phyloP scores from a whole-genome alignment of 2,113 vertebrate genomes.

The Bostrychus sinensis region DNA sequence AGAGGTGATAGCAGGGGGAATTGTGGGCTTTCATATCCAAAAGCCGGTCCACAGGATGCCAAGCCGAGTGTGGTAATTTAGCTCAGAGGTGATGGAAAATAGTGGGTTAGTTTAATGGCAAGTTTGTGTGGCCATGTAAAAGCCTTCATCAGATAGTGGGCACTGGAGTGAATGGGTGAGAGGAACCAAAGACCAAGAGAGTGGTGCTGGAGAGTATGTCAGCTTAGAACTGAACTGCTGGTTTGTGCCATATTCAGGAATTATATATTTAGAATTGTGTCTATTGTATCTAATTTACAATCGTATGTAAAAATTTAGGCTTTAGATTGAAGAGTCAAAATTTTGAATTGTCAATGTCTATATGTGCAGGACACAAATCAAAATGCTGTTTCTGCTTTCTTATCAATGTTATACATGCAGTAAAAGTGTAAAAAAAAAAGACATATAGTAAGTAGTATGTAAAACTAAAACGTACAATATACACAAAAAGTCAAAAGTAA shows the following conservation, averaged over 20 bases:
- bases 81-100: conserved; percentile 75
- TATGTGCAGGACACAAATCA: too few species aligned
- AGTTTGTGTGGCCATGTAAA: conserved; percentile 76
- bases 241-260: neutral
- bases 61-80: conserved; percentile 74
- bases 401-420: too few species aligned
- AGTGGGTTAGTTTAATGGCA: conserved; percentile 74
- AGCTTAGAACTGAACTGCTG: neutral
- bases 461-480: too few species aligned
- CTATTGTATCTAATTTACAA: too few species aligned
- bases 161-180: conserved; percentile 56
- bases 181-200: conserved; percentile 40
- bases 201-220: conserved; percentile 10
- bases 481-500: too few species aligned
- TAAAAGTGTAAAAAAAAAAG: too few species aligned
- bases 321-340: too few species aligned
- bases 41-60: conserved; percentile 68
- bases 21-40: conserved; percentile 78
- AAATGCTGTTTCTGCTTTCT: too few species aligned
- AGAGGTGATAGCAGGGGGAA: conserved; percentile 76
- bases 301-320: too few species aligned
- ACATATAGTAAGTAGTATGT: too few species aligned
- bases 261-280: too few species aligned
- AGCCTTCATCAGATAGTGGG: conserved; percentile 70
- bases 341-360: too few species aligned